These are phyloP conservation scores for Portunus trituberculatus DNA, from an alignment of 1,140 invertebrate genomes.

Conservation along the genomic window DNA sequence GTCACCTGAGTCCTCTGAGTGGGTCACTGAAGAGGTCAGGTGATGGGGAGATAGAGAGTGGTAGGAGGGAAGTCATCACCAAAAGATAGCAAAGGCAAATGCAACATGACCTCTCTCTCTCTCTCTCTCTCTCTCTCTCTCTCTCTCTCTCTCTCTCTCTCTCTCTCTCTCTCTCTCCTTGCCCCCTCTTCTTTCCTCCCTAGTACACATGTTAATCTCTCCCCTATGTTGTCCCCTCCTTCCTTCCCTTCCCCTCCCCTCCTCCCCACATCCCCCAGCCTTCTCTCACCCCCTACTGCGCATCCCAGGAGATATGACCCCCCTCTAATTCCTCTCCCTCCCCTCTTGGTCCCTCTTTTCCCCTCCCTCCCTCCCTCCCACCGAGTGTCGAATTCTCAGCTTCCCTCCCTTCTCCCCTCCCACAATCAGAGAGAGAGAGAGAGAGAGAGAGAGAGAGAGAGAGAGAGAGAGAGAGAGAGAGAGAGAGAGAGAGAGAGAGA, in stretches of 20 bases:
- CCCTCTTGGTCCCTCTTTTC: background rate
- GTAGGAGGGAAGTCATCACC: no score
- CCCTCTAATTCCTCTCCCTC: background rate
- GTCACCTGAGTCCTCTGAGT: no score
- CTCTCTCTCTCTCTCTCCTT: background rate
- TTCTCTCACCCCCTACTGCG: conserved; percentile 16
- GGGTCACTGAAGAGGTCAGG: background rate
- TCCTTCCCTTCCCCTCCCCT: background rate
- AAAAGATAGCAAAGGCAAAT: background rate
- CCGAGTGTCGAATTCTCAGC: conserved; percentile 18
- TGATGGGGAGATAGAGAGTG: background rate
- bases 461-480: conserved; percentile 56
- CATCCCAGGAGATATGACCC: conserved; percentile 5
- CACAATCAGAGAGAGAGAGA: conserved; percentile 47
- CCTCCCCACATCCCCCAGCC: no score
- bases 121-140: no score
- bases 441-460: conserved; percentile 55
- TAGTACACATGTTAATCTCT: conserved; percentile 23
- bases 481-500: conserved; percentile 44
- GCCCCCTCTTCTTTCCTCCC: background rate
- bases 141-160: background rate
- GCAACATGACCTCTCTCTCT: background rate
- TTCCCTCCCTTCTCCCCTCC: background rate
- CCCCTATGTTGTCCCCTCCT: background rate
- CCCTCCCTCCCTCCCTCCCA: background rate